A percentile compares a stretch with the other conserved stretches of the same genome.
phyloP scores from a whole-genome alignment of 2,113 vertebrate species.

The Xenus cinereus region DNA sequence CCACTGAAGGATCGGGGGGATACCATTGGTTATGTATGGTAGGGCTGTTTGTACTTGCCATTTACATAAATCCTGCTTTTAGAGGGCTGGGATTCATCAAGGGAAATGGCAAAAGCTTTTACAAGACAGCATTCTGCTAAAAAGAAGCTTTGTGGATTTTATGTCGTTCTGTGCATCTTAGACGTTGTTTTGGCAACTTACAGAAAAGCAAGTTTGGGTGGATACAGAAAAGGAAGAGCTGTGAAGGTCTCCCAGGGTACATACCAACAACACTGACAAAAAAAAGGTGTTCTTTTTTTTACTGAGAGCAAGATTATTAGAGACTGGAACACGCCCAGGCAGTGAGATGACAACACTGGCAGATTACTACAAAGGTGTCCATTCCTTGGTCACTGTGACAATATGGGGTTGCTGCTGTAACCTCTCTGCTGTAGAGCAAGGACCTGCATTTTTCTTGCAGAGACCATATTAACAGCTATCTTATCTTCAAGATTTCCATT shows the following conservation, averaged over 20 bases:
- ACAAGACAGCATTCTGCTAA: background rate
- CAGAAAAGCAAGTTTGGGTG: background rate
- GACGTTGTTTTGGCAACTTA: background rate
- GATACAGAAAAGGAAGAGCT: background rate
- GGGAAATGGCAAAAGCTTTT: background rate
- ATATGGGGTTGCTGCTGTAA: background rate
- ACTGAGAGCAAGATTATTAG: background rate
- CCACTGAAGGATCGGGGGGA: background rate
- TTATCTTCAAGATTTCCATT: background rate
- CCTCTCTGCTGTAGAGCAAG: background rate
- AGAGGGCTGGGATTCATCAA: background rate
- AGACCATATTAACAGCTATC: background rate
- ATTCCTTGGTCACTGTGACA: background rate
- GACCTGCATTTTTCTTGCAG: background rate
- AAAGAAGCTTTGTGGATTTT: background rate
- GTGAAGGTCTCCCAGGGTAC: background rate
- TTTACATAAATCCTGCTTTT: background rate
- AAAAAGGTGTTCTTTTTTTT: rapidly evolving
- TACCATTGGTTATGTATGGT: background rate
- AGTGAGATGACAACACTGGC: background rate
- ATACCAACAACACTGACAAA: background rate
- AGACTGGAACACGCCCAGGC: background rate
- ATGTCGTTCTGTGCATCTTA: rapidly evolving
- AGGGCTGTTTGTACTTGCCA: background rate
- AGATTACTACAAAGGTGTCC: background rate